A percentile compares a stretch with the other conserved stretches of the same genome.
These are phyloP conservation scores for Lates calcarifer DNA, from an alignment of 2,113 vertebrate species.

Conservation along the genomic window DNA sequence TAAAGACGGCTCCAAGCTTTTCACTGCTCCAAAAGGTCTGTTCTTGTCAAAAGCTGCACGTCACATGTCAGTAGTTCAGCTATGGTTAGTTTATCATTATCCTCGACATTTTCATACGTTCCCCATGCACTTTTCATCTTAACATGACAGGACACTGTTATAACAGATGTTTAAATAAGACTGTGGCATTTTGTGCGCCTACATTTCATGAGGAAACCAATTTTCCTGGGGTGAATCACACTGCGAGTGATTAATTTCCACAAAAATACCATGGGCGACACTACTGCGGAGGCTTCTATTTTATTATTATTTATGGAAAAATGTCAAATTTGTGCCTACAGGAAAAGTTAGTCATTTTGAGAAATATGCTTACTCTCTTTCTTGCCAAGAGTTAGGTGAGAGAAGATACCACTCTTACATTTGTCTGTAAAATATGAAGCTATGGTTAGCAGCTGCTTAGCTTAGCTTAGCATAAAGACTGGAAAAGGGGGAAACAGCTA, in stretches of 20 bases:
- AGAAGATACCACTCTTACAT: too few species aligned
- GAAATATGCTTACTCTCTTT: too few species aligned
- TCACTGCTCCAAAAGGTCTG: constrained; percentile 49
- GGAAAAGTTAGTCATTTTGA: too few species aligned
- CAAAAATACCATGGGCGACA: neutral
- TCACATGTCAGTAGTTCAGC: constrained; percentile 41
- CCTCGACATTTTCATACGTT: neutral
- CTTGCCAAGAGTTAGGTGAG: too few species aligned
- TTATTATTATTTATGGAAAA: neutral
- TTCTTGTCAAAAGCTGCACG: constrained; percentile 48
- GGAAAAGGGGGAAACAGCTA: too few species aligned
- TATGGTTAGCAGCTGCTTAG: too few species aligned
- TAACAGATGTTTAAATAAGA: constrained; percentile 13
- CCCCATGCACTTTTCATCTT: neutral
- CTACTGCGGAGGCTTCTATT: too few species aligned
- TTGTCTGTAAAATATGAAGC: too few species aligned
- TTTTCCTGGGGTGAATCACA: constrained; percentile 2
- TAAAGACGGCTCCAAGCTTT: constrained; percentile 69
- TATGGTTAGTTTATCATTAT: constrained; percentile 10
- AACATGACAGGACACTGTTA: neutral
- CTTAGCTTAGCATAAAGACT: too few species aligned
- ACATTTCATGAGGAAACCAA: neutral
- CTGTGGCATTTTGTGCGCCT: neutral
- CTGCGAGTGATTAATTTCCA: neutral
- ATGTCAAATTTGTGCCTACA: neutral